phyloP scores from a whole-genome alignment of 2,113 vertebrate genomes.

The Etheostoma spectabile region DNA sequence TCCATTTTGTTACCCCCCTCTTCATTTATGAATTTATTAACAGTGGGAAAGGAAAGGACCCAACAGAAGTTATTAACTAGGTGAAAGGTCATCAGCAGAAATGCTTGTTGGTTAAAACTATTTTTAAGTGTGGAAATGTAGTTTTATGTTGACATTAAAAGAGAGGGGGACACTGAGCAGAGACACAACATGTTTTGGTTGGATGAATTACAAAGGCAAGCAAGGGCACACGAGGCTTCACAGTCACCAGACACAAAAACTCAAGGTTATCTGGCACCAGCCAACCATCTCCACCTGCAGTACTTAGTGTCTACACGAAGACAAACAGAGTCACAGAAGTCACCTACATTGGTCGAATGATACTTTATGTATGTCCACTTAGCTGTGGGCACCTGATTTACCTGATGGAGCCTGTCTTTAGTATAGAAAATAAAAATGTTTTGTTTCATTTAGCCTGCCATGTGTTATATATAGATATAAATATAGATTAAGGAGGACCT shows the following conservation, averaged over 20 bases:
- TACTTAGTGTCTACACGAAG: not conserved
- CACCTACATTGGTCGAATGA: not conserved
- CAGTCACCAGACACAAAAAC: constrained; percentile 11
- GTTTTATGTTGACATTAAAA: constrained; percentile 6
- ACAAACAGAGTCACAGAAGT: not conserved
- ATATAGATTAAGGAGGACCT: not conserved
- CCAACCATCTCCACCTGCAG: not conserved
- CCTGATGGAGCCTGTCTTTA: not conserved
- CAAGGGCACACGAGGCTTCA: not conserved
- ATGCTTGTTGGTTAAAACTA: not conserved
- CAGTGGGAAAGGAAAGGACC: not conserved
- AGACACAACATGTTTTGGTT: not conserved
- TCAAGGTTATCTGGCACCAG: not conserved
- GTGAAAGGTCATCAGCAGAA: constrained; percentile 8
- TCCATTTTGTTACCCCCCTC: not conserved
- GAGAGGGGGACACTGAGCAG: not conserved
- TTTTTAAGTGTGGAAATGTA: not conserved
- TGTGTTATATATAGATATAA: not conserved
- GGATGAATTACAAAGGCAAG: not conserved
- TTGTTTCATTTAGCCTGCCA: not conserved
- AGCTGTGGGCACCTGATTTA: not conserved
- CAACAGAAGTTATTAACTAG: not conserved
- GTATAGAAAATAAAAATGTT: not conserved
- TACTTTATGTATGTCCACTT: not conserved
- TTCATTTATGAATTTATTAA: constrained; percentile 6